A percentile compares a stretch with the other conserved stretches of the same genome.
Conservation (phyloP, 2,113 vertebrate species). For the Sander lucioperca region DNA sequence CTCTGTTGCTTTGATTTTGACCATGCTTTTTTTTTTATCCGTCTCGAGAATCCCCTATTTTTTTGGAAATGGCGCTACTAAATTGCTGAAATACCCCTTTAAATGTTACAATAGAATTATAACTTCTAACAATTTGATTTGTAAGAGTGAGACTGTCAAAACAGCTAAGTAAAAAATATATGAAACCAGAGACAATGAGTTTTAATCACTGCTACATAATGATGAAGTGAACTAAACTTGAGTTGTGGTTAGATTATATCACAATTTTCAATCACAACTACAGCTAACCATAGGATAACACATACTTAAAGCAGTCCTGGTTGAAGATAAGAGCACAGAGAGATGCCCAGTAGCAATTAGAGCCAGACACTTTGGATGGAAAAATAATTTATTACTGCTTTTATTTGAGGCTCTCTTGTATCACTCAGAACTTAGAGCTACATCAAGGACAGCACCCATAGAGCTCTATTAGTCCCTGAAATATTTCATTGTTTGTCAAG, state of each 20-base stretch:
- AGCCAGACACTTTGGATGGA: neutral
- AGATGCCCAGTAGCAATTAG: conserved; percentile 12
- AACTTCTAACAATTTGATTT: conserved; percentile 8
- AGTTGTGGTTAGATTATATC: conserved; percentile 3
- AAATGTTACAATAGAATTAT: conserved; percentile 17
- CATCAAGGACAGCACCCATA: neutral
- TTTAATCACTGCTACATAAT: conserved; percentile 34
- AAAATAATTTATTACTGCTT: conserved; percentile 14
- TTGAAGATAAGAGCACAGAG: neutral
- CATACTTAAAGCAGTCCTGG: neutral
- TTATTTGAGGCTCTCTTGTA: conserved; percentile 17
- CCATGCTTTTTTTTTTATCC: neutral
- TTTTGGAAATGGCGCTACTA: neutral
- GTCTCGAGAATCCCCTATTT: neutral
- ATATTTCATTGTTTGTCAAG: conserved; percentile 41
- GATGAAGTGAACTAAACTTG: conserved; percentile 21
- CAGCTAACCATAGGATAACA: no score
- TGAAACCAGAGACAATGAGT: conserved; percentile 31
- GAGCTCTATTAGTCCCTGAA: conserved; percentile 35
- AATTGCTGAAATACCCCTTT: conserved; percentile 4
- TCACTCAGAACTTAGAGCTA: conserved; percentile 8
- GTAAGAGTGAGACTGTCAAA: conserved; percentile 11
- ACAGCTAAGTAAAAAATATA: conserved; percentile 45
- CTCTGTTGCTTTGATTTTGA: neutral
- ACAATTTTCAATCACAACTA: conserved; percentile 12